phyloP scores from a whole-genome alignment of 2,797 vertebrate species.

The Galago senegalensis region DNA sequence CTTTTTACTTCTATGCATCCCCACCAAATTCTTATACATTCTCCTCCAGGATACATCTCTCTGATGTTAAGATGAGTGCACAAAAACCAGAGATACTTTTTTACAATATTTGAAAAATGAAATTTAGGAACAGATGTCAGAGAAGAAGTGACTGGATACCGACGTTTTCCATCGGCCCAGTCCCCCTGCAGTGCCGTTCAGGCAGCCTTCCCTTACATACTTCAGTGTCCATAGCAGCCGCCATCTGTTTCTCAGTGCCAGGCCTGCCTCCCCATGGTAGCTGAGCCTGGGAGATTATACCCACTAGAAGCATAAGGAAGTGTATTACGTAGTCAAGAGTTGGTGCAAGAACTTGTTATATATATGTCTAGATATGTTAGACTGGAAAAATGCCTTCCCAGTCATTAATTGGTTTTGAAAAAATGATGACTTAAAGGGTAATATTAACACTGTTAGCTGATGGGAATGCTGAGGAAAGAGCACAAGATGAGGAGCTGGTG shows the following conservation, averaged over 20 bases:
- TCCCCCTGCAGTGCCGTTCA: not conserved
- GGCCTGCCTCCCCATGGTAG: not conserved
- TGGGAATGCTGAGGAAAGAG: not conserved
- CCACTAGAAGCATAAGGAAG: not conserved
- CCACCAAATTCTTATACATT: not conserved
- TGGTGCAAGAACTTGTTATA: not conserved
- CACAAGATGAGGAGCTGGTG: not conserved
- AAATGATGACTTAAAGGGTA: not conserved
- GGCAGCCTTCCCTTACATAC: not conserved
- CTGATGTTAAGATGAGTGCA: not conserved
- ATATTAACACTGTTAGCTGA: not conserved
- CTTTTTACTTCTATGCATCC: not conserved
- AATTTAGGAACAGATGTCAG: slow-evolving; percentile 11
- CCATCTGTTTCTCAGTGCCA: not conserved
- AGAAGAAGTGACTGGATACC: slow-evolving; percentile 49
- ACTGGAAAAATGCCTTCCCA: not conserved
- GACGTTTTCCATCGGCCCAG: slow-evolving; percentile 28
- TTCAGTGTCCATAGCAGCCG: not conserved
- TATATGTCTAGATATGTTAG: not conserved
- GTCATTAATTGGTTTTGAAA: not conserved
- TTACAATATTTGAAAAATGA: slow-evolving; percentile 36
- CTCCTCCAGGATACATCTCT: slow-evolving; percentile 6
- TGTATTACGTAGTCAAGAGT: not conserved
- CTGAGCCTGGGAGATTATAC: not conserved
- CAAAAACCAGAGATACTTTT: slow-evolving; percentile 3